These are phyloP conservation scores for Coreius guichenoti DNA, from an alignment of 2,797 vertebrate species.

Conservation along the genomic window DNA sequence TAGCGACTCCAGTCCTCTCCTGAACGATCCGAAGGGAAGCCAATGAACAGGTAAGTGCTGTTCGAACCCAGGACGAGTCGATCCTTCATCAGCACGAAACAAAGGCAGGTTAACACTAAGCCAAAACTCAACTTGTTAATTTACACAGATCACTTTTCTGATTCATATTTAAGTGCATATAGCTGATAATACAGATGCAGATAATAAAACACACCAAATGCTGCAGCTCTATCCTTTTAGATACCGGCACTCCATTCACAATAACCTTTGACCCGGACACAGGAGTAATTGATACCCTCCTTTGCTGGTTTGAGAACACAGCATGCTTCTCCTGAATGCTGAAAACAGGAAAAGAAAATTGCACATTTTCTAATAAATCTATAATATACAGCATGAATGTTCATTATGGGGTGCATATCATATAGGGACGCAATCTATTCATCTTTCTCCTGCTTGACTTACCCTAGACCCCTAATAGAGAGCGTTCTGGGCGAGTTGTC, in stretches of 20 bases:
- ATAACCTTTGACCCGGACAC: conserved; percentile 80
- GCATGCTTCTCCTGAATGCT: conserved; percentile 88
- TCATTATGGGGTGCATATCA: not conserved
- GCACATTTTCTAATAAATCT: not conserved
- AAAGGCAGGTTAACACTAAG: not conserved
- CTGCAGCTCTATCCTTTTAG: conserved; percentile 78
- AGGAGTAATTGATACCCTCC: conserved; percentile 77
- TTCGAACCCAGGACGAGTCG: conserved; percentile 87
- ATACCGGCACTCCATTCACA: conserved; percentile 80
- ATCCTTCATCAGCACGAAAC: conserved; percentile 72
- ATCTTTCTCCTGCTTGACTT: conserved; percentile 55
- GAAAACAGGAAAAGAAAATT: conserved; percentile 15
- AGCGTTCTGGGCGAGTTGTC: conserved; percentile 76
- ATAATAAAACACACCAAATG: conserved; percentile 80
- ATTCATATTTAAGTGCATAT: not conserved
- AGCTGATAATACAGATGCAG: not conserved
- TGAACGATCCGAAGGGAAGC: conserved; percentile 82
- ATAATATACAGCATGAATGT: not conserved
- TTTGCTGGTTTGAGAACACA: conserved; percentile 81
- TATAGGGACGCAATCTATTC: not conserved
- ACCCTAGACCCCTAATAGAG: conserved; percentile 86
- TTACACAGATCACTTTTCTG: not conserved
- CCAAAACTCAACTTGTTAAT: not conserved
- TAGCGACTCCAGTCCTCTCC: conserved; percentile 83
- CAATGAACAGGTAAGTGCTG: conserved; percentile 85